phyloP scores from a whole-genome alignment of 2,888 invertebrate species.

The Epistrophella euchroma region DNA sequence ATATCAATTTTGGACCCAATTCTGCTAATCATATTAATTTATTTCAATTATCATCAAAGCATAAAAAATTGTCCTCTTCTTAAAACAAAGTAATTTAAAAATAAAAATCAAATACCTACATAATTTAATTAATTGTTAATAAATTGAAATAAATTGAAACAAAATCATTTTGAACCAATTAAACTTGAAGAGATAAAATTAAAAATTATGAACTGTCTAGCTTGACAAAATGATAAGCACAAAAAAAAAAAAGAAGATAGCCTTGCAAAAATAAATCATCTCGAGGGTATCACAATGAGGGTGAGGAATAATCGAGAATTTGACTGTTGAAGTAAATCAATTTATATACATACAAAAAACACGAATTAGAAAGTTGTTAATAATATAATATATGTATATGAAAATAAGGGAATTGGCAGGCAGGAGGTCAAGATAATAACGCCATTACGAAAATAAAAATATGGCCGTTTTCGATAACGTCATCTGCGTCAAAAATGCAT shows the following conservation, averaged over 20 bases:
- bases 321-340: background rate
- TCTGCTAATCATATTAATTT: background rate
- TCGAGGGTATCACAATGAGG: background rate
- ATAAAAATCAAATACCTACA: too few relatives aligned
- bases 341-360: background rate
- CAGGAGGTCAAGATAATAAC: too few relatives aligned
- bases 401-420: too few relatives aligned
- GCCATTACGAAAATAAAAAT: too few relatives aligned
- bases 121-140: constrained; percentile 1
- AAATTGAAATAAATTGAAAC: constrained; percentile 3
- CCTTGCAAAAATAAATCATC: constrained; percentile 5
- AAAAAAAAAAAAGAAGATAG: background rate
- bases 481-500: too few relatives aligned
- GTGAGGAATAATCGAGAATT: background rate
- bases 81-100: too few relatives aligned
- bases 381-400: too few relatives aligned
- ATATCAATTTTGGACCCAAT: background rate
- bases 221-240: background rate
- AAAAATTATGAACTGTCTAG: background rate
- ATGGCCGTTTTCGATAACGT: too few relatives aligned
- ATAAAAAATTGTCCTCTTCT: background rate
- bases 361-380: background rate
- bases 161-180: constrained; percentile 3
- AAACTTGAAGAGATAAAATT: constrained; percentile 9
- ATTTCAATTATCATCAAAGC: background rate